phyloP scores from a whole-genome alignment of 2,797 vertebrate species.

The Sebastes iracundus region DNA sequence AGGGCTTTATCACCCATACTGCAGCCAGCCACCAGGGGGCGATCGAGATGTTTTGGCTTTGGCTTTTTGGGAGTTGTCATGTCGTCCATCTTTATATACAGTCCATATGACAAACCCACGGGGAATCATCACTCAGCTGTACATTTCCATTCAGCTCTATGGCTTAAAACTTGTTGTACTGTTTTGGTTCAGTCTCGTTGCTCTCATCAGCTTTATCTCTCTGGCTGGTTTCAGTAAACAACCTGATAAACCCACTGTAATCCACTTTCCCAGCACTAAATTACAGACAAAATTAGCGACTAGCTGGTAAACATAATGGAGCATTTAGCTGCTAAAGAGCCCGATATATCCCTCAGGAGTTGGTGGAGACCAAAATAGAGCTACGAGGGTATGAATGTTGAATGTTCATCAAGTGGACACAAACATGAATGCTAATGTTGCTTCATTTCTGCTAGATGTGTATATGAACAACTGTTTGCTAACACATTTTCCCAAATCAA shows the following conservation, averaged over 20 bases:
- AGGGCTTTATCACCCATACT: too few relatives aligned
- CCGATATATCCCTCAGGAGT: not conserved
- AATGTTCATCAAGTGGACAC: not conserved
- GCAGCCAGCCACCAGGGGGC: too few relatives aligned
- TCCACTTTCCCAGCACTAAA: not conserved
- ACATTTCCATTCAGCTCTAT: not conserved
- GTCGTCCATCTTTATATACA: too few relatives aligned
- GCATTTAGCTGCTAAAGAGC: not conserved
- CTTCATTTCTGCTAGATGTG: not conserved
- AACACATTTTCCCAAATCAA: not conserved
- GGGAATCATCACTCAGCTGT: not conserved
- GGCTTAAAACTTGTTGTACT: not conserved
- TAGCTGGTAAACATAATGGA: not conserved
- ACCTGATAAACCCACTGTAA: not conserved
- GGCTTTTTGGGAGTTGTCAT: too few relatives aligned
- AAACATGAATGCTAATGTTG: not conserved
- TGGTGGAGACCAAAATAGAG: not conserved
- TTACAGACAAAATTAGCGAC: not conserved
- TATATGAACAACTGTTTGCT: fast-evolving
- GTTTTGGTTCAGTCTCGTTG: not conserved
- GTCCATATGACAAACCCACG: too few relatives aligned
- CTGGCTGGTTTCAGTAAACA: not conserved
- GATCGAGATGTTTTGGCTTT: too few relatives aligned
- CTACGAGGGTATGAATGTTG: not conserved
- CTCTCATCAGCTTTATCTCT: not conserved